Conservation (phyloP, 2,113 vertebrate species). For the Pseudonaja textilis region DNA sequence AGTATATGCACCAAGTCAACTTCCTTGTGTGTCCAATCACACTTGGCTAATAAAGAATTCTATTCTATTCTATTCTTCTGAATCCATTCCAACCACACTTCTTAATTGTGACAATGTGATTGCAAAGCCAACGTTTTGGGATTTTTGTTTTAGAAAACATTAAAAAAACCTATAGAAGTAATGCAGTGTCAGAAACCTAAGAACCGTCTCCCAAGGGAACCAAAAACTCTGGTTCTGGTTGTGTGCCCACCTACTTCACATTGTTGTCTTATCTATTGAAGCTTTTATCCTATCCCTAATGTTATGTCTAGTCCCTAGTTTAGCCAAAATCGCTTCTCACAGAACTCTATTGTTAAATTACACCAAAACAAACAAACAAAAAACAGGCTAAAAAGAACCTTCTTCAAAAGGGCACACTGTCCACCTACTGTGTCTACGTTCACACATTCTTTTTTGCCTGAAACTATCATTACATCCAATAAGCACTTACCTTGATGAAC, state of each 20-base stretch:
- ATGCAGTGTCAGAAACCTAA: not conserved
- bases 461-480: not conserved
- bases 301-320: not conserved
- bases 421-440: not conserved
- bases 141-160: not conserved
- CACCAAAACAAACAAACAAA: not conserved
- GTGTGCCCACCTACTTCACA: not conserved
- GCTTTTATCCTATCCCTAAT: not conserved
- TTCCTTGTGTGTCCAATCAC: too few species aligned
- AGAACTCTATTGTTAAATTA: not conserved
- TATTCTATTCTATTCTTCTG: not conserved
- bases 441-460: not conserved
- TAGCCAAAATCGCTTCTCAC: not conserved
- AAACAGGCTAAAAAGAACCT: not conserved
- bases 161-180: not conserved
- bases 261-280: not conserved
- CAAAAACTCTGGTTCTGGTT: not conserved
- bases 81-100: not conserved
- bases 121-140: not conserved
- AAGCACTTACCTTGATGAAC: not conserved
- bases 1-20: too few species aligned
- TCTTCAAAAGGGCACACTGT: not conserved
- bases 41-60: too few species aligned
- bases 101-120: not conserved
- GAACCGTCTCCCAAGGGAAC: not conserved